Evolutionary conservation across 2,888 invertebrate genomes (phyloP).

Genomic region (Rhorus exstirpatorius): DNA sequence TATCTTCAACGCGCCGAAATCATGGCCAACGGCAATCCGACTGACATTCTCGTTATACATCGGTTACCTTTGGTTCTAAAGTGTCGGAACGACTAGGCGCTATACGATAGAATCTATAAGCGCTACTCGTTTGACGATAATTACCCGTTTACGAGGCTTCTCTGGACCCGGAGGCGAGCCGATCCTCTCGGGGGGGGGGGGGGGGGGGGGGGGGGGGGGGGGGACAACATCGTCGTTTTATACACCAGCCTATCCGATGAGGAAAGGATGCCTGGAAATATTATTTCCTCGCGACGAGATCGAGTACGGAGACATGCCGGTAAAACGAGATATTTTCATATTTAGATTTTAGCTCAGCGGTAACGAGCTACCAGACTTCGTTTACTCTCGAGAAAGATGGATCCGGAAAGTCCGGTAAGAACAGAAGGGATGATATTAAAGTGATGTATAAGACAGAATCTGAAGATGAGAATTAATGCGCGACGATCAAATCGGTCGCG

Average conservation of each 20-base stretch:
- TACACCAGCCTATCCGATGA: background rate
- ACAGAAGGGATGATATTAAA: slow-evolving; percentile 14
- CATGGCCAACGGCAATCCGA: slow-evolving; percentile 66
- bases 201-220: slow-evolving; percentile 11
- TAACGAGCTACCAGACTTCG: slow-evolving; percentile 25
- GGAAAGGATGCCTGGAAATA: slow-evolving; percentile 39
- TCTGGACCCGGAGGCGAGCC: slow-evolving; percentile 31
- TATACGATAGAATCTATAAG: slow-evolving; percentile 76
- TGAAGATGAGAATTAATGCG: slow-evolving; percentile 7
- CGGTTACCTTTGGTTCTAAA: slow-evolving; percentile 72
- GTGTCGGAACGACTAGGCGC: slow-evolving; percentile 77
- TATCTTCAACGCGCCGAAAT: slow-evolving; percentile 72
- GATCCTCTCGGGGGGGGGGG: slow-evolving; percentile 10
- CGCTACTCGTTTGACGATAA: slow-evolving; percentile 76
- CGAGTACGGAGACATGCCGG: slow-evolving; percentile 23
- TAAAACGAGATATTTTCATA: slow-evolving; percentile 53
- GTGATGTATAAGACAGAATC: slow-evolving; percentile 1
- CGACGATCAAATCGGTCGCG: background rate
- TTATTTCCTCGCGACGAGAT: slow-evolving; percentile 56
- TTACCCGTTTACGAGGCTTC: slow-evolving; percentile 71
- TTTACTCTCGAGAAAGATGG: slow-evolving; percentile 4
- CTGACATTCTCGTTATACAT: slow-evolving; percentile 70
- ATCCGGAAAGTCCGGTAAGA: background rate
- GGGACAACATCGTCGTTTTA: slow-evolving; percentile 27
- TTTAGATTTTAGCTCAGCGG: slow-evolving; percentile 56